Base-by-base conservation (phyloP, 2,888 invertebrate species). In the Drosophila trichaetosa region DNA sequence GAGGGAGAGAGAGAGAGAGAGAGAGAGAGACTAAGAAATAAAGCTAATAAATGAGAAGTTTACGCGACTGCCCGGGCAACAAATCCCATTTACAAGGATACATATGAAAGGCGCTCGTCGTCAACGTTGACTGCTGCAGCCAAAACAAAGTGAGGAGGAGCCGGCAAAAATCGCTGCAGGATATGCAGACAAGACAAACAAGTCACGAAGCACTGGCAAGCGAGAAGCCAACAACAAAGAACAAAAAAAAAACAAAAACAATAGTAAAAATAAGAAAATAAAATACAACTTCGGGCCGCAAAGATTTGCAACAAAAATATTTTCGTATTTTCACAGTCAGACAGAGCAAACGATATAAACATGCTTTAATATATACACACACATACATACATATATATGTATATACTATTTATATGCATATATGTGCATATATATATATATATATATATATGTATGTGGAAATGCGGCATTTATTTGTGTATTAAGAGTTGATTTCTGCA, bases 121-220 rank as follows among this genome's bases (percentile, higher is more conserved):
- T 36, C 53, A 57, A 38, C 59, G 69, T 52, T 74, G 70, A 73
- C 79, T 81, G 76, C 73, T 73, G 68, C 61, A 52, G 56, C 18
- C 18, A 36, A 40, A 40, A 57, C 29, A 31, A 75, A 67, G 72
- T 24, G 38, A 51, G 21, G 21, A 31, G 59, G 34, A 66, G 49
- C 53, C n/a, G 38, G 62, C 31, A 46, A 53, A 67, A 77, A 85
- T 71, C 85, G 85, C 90, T 87, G 90, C 90, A 87, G 90, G 85
- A 87, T 89, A 85, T 87, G 90, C 90, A 89, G 85, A 85, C 85
- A 85, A 89, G 85, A 76, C 90, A 85, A 89, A 89, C 85, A 85
- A 85, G 84, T 85, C 84, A 86, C 87, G 89, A 86, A 81, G 65
- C 75, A 46, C 56, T 53, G 73, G 29, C 51, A 68, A 58, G 49